phyloP scores from a whole-genome alignment of 2,888 invertebrate species.

The Seladonia tumulorum region DNA sequence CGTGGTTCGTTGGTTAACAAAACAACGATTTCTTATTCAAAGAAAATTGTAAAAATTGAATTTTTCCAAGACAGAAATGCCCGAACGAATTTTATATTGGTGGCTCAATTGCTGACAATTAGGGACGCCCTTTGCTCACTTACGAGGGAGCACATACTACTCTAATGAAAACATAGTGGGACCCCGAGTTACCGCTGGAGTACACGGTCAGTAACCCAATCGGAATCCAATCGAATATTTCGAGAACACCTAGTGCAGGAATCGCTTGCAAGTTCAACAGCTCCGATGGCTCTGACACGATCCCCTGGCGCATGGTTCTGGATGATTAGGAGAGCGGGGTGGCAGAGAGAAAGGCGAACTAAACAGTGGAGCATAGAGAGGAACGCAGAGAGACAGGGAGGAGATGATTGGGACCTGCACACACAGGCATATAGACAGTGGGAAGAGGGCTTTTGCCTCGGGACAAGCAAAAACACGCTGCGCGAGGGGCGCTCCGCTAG shows the following conservation, averaged over 20 bases:
- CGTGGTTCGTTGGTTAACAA: constrained; percentile 42
- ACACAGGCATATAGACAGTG: constrained; percentile 10
- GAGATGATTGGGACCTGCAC: constrained; percentile 19
- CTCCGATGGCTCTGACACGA: neutral
- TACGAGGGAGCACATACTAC: too few relatives aligned
- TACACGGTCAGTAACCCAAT: neutral
- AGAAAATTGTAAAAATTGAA: too few relatives aligned
- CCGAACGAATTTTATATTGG: neutral
- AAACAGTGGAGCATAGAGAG: neutral
- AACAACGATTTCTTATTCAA: neutral
- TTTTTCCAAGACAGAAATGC: neutral
- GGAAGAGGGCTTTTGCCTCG: neutral
- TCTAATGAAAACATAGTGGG: too few relatives aligned
- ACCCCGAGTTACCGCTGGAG: too few relatives aligned
- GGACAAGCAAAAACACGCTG: neutral
- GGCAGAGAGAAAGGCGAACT: constrained; percentile 8
- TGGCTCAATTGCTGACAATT: too few relatives aligned
- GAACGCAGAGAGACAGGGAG: constrained; percentile 28
- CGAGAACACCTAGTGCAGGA: neutral
- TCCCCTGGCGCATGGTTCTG: neutral
- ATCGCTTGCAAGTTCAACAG: neutral
- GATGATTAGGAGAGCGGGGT: constrained; percentile 2
- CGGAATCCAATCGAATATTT: neutral
- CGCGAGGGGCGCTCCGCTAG: neutral
- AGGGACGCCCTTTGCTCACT: too few relatives aligned